Conservation (phyloP, 2,888 invertebrate species). For the Cylloceria caligata region DNA sequence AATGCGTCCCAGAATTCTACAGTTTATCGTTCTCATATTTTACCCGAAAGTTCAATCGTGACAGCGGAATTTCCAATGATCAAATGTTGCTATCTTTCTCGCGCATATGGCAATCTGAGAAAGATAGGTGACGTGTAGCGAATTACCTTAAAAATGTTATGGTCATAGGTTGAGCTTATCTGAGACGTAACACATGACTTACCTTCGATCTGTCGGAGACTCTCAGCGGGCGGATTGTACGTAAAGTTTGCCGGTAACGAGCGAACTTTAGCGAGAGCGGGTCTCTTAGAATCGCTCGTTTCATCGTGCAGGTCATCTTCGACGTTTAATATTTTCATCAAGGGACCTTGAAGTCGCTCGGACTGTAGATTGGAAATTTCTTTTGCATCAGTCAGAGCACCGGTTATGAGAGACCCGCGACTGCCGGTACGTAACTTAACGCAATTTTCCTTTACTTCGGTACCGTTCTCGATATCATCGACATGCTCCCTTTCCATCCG, state of each 20-base stretch:
- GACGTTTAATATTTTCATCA: conserved; percentile 66
- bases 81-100: not conserved
- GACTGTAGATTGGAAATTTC: conserved; percentile 29
- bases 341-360: conserved; percentile 48
- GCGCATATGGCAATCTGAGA: too few relatives aligned
- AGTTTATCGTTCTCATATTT: too few relatives aligned
- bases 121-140: too few relatives aligned
- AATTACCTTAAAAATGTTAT: too few relatives aligned
- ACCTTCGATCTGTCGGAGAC: conserved; percentile 75
- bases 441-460: conserved; percentile 21
- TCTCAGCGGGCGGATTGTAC: conserved; percentile 90
- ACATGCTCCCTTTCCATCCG: not conserved
- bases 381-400: conserved; percentile 67
- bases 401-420: conserved; percentile 7
- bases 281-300: conserved; percentile 70
- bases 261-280: conserved; percentile 86
- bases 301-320: conserved; percentile 37
- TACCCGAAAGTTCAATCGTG: too few relatives aligned
- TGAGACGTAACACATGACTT: not conserved
- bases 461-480: not conserved
- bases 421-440: not conserved
- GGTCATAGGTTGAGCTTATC: too few relatives aligned
- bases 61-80: not conserved
- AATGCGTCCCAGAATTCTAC: too few relatives aligned
- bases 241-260: conserved; percentile 94